Percentiles rank a stretch among this genome's conserved stretches.
phyloP scores from a whole-genome alignment of 2,113 vertebrate genomes.

The Megalops atlanticus region DNA sequence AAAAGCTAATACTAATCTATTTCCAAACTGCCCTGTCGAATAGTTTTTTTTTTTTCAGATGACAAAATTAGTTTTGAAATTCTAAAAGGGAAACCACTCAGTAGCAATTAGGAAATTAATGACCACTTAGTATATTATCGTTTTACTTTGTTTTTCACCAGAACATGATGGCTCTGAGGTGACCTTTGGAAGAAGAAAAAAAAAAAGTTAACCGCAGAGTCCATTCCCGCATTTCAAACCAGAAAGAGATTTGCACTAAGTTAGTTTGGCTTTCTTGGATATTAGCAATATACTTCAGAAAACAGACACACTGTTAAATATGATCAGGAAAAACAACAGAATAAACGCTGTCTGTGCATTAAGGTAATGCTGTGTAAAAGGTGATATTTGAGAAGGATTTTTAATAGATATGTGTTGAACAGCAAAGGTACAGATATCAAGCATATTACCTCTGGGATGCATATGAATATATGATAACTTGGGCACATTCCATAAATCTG shows the following conservation, averaged over 20 bases:
- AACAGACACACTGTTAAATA: conserved; percentile 55
- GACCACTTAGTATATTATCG: conserved; percentile 52
- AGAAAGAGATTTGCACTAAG: conserved; percentile 80
- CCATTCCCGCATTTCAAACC: conserved; percentile 70
- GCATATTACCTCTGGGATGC: conserved; percentile 47
- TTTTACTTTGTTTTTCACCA: conserved; percentile 47
- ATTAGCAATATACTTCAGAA: conserved; percentile 72
- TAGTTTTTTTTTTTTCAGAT: conserved; percentile 18
- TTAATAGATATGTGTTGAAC: conserved; percentile 42
- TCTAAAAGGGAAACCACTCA: conserved; percentile 65
- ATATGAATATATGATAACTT: conserved; percentile 33
- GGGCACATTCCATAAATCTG: conserved; percentile 41
- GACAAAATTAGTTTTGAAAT: conserved; percentile 23
- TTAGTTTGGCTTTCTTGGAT: conserved; percentile 70
- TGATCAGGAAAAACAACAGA: conserved; percentile 28
- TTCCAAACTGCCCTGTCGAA: conserved; percentile 29
- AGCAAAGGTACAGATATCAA: conserved; percentile 60
- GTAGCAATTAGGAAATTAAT: conserved; percentile 41
- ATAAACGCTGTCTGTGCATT: conserved; percentile 53
- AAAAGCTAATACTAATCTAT: conserved; percentile 23
- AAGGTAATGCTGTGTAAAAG: conserved; percentile 56
- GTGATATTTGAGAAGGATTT: conserved; percentile 52
- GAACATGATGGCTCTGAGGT: conserved; percentile 53
- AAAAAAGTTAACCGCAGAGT: conserved; percentile 26
- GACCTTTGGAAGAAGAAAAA: too few relatives aligned